A percentile compares a stretch with the other conserved stretches of the same genome.
Conservation (phyloP, 2,888 invertebrate species). For the Brachycybe producta region DNA sequence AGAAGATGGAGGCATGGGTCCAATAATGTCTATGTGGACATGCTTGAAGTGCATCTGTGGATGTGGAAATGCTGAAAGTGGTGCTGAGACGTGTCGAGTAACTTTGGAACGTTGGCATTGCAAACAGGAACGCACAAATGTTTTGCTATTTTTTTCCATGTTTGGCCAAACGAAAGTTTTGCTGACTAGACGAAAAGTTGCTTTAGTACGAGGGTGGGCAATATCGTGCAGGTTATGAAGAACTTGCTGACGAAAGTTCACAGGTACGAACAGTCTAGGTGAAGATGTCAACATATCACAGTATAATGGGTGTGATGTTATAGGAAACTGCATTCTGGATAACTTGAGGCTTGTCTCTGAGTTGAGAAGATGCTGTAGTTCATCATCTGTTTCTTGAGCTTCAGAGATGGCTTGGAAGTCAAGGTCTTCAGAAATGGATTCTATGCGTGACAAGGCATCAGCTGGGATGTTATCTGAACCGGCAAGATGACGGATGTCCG, state of each 20-base stretch:
- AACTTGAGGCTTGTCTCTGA: no score
- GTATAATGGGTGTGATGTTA: not conserved
- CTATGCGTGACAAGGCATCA: no score
- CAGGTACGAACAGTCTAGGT: not conserved
- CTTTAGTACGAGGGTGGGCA: not conserved
- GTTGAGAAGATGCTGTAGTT: no score
- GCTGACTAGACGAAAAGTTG: not conserved
- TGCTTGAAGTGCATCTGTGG: slow-evolving; percentile 3
- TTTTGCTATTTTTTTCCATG: not conserved
- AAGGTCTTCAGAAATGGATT: no score
- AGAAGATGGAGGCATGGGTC: not conserved
- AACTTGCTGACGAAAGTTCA: not conserved
- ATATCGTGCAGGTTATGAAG: not conserved
- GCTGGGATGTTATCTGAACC: no score
- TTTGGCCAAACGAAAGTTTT: not conserved
- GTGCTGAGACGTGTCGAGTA: not conserved
- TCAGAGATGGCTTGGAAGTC: no score
- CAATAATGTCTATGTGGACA: slow-evolving; percentile 11
- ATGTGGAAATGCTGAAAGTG: not conserved
- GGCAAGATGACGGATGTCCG: no score
- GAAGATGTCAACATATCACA: not conserved
- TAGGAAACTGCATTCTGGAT: no score
- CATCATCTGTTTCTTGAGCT: no score
- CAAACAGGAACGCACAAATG: not conserved
- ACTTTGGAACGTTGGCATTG: slow-evolving; percentile 2